These are phyloP conservation scores for Pangasius sanitwongsei DNA, from an alignment of 2,797 vertebrate genomes.

Conservation along the genomic window DNA sequence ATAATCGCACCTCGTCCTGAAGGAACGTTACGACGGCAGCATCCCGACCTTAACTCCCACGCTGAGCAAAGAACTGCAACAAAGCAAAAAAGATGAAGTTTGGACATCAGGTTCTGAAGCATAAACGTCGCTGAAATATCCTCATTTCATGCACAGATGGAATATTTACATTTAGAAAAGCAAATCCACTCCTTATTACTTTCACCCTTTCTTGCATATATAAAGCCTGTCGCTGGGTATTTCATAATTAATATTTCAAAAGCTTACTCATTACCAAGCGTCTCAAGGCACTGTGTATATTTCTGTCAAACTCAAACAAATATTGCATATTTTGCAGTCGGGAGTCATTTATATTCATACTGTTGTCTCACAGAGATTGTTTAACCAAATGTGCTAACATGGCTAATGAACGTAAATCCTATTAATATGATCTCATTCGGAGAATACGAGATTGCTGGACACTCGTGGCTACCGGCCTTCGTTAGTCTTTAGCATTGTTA, in stretches of 20 bases:
- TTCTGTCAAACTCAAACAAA: background rate
- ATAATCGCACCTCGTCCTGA: background rate
- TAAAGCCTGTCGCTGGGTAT: background rate
- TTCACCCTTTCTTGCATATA: background rate
- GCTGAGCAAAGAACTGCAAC: background rate
- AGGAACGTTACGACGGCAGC: background rate
- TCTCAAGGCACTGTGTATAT: background rate
- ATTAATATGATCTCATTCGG: background rate
- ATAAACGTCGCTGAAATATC: background rate
- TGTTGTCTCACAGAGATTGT: background rate
- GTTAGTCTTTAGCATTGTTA: background rate
- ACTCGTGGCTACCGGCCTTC: too few relatives aligned
- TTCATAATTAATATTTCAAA: background rate
- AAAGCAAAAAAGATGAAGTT: background rate
- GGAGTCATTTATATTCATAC: background rate
- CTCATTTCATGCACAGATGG: background rate
- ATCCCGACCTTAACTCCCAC: constrained; percentile 8
- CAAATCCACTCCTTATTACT: background rate
- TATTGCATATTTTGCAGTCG: background rate
- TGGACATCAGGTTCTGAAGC: background rate
- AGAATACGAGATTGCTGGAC: background rate
- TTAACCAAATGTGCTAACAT: background rate
- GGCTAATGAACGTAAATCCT: background rate
- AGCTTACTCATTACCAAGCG: background rate
- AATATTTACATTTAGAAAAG: background rate